phyloP scores from a whole-genome alignment of 2,113 vertebrate genomes.

The Otolemur garnettii region DNA sequence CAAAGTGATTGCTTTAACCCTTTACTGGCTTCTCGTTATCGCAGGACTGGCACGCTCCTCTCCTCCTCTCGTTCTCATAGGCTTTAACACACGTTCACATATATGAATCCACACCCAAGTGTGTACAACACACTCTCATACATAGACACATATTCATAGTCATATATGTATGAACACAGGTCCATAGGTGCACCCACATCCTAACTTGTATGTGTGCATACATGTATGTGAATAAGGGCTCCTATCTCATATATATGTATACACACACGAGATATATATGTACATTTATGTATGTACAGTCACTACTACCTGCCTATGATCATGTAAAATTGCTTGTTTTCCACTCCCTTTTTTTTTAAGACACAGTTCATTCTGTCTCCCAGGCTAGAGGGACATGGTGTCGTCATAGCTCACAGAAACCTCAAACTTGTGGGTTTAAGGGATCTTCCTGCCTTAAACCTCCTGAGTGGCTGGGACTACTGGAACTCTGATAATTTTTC shows the following conservation, averaged over 20 bases:
- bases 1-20: conserved; percentile 82
- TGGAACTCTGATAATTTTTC: too few relatives aligned
- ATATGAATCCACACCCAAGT: neutral
- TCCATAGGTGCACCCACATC: neutral
- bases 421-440: too few relatives aligned
- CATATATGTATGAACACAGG: neutral
- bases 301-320: neutral
- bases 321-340: neutral
- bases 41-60: neutral
- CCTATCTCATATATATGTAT: neutral
- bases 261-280: neutral
- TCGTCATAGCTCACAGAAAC: too few relatives aligned
- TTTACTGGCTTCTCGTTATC: conserved; percentile 80
- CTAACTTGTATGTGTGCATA: neutral
- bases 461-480: too few relatives aligned
- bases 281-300: neutral
- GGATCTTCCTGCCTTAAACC: too few relatives aligned
- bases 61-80: neutral
- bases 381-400: too few relatives aligned
- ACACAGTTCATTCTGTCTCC: too few relatives aligned
- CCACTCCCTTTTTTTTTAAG: too few relatives aligned
- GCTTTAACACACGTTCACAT: neutral
- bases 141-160: neutral
- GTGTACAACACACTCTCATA: neutral
- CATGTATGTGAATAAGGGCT: neutral